These are phyloP conservation scores for Oikopleura vanhoeffeni DNA, from an alignment of 23 tunicate species.

Conservation along the genomic window DNA sequence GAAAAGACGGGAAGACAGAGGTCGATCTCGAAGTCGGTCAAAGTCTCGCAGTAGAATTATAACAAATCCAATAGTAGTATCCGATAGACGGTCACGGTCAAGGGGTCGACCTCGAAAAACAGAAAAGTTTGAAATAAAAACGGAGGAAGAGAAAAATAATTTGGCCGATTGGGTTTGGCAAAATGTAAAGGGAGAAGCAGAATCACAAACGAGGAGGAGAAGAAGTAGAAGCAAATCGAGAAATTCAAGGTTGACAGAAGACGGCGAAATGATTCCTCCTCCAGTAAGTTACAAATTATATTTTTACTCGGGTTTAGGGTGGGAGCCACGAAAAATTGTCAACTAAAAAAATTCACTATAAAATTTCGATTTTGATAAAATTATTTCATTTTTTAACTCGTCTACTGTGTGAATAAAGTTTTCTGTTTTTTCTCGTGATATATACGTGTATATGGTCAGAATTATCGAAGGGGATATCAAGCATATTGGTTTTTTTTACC, in stretches of 20 bases:
- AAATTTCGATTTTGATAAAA: no score
- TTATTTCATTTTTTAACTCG: no score
- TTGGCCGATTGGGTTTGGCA: background rate
- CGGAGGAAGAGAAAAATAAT: background rate
- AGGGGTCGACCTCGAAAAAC: background rate
- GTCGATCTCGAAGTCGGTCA: background rate
- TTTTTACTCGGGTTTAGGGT: no score
- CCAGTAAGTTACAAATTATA: no score
- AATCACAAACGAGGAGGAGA: background rate
- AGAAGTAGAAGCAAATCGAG: background rate
- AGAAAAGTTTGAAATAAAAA: background rate
- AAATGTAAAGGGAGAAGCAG: slow-evolving; percentile 1
- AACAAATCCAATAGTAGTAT: background rate
- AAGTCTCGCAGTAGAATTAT: background rate
- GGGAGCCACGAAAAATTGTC: no score
- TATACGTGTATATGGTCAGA: no score
- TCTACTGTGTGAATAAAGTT: no score
- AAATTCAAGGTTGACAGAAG: background rate
- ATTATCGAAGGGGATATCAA: no score
- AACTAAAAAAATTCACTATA: no score
- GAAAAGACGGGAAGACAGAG: background rate
- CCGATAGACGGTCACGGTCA: background rate
- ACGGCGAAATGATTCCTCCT: background rate
- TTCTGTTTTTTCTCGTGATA: no score
- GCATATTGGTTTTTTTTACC: no score